Conservation (phyloP, 2,797 vertebrate genomes). For the Dendrocincla fuliginosa region DNA sequence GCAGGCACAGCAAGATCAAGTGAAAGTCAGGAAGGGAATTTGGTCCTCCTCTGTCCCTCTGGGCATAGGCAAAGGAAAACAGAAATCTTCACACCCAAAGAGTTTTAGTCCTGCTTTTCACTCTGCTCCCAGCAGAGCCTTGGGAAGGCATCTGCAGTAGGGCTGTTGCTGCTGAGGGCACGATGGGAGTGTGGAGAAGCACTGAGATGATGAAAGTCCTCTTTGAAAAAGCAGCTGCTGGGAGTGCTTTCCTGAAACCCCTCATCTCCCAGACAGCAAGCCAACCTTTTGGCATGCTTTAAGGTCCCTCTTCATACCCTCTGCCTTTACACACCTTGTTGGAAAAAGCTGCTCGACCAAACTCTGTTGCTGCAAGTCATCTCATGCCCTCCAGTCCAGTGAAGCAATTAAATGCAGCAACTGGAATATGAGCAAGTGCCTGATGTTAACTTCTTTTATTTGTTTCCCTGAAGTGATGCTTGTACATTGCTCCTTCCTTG, state of each 20-base stretch:
- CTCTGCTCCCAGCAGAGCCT: background rate
- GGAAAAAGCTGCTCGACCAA: background rate
- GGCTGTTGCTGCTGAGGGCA: background rate
- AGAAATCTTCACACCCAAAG: background rate
- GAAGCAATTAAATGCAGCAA: background rate
- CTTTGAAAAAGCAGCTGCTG: background rate
- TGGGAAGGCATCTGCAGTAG: background rate
- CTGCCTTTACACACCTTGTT: background rate
- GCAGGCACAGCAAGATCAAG: background rate
- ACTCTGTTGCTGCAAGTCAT: background rate
- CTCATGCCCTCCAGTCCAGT: background rate
- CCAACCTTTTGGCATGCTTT: background rate
- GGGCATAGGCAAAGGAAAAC: background rate
- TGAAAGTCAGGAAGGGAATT: background rate
- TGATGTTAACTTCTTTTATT: background rate
- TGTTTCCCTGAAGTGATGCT: background rate
- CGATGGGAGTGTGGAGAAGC: accelerated
- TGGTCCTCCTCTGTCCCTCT: background rate
- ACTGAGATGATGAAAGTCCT: background rate
- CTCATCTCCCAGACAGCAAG: background rate
- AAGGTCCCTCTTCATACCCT: background rate
- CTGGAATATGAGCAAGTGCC: background rate
- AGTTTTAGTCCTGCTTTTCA: background rate
- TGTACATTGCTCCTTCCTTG: background rate
- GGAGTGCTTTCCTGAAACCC: background rate